phyloP scores from a whole-genome alignment of 2,113 vertebrate species.

The Anser cygnoides region DNA sequence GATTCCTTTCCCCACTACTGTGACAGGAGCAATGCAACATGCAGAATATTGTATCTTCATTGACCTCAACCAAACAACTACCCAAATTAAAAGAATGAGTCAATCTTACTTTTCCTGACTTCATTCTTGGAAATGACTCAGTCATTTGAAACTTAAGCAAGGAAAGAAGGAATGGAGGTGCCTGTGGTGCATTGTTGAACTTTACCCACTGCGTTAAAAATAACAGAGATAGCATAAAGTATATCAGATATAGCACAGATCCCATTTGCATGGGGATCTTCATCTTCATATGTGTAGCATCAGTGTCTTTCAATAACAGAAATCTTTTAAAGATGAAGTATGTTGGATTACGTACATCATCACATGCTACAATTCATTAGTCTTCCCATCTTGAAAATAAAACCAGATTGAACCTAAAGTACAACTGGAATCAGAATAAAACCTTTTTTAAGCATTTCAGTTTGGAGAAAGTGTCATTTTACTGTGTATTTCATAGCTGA shows the following conservation, averaged over 20 bases:
- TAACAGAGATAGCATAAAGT: not conserved
- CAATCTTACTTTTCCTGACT: not conserved
- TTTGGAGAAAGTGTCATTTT: conserved; percentile 13
- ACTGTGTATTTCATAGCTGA: conserved; percentile 7
- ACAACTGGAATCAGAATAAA: not conserved
- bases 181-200: not conserved
- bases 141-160: not conserved
- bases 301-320: not conserved
- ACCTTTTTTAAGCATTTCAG: not conserved
- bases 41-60: not conserved
- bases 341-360: not conserved
- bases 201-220: not conserved
- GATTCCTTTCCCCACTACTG: not conserved
- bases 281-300: not conserved
- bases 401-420: not conserved
- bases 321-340: not conserved
- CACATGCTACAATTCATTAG: not conserved
- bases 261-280: too few relatives aligned
- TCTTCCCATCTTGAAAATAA: not conserved
- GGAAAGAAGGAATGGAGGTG: not conserved
- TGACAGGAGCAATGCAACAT: not conserved
- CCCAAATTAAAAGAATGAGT: not conserved
- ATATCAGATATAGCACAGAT: too few relatives aligned
- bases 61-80: not conserved
- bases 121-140: not conserved